These are phyloP conservation scores for Pimephales promelas DNA, from an alignment of 2,113 vertebrate genomes.

Conservation along the genomic window DNA sequence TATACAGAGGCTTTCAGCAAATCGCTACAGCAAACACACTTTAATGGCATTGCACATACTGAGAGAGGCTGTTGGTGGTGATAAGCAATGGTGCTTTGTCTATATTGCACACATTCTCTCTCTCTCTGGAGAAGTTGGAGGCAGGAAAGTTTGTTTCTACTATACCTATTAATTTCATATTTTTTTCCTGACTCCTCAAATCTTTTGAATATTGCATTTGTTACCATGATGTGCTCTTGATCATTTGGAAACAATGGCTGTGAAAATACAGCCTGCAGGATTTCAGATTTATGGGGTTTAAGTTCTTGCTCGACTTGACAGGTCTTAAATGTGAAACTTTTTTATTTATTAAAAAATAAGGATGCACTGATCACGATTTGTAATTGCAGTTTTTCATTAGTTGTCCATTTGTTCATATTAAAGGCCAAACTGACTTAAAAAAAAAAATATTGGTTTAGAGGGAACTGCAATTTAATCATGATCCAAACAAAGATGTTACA, in stretches of 20 bases:
- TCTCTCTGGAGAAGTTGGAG: background rate
- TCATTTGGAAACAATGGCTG: background rate
- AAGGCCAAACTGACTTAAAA: too few species aligned
- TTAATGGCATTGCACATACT: slow-evolving; percentile 34
- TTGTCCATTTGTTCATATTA: too few species aligned
- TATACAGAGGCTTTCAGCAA: slow-evolving; percentile 20
- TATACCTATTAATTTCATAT: slow-evolving; percentile 1
- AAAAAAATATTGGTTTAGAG: too few species aligned
- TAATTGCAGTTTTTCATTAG: too few species aligned
- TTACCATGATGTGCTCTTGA: background rate
- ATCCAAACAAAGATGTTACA: too few species aligned
- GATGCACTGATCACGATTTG: too few species aligned
- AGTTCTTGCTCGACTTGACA: background rate
- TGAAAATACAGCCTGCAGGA: background rate
- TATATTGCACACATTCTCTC: slow-evolving; percentile 6
- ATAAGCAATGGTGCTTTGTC: slow-evolving; percentile 39
- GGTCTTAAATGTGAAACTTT: background rate
- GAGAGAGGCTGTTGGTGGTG: slow-evolving; percentile 44
- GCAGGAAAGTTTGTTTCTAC: slow-evolving; percentile 13
- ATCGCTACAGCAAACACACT: slow-evolving; percentile 41
- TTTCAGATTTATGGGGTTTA: background rate
- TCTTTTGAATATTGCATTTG: background rate
- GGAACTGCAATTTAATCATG: too few species aligned
- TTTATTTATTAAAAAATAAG: background rate
- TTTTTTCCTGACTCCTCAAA: background rate